Percentiles rank a stretch among this genome's conserved stretches.
These are phyloP conservation scores for Lithobates sylvaticus DNA, from an alignment of 2,797 vertebrate genomes.

Conservation along the genomic window DNA sequence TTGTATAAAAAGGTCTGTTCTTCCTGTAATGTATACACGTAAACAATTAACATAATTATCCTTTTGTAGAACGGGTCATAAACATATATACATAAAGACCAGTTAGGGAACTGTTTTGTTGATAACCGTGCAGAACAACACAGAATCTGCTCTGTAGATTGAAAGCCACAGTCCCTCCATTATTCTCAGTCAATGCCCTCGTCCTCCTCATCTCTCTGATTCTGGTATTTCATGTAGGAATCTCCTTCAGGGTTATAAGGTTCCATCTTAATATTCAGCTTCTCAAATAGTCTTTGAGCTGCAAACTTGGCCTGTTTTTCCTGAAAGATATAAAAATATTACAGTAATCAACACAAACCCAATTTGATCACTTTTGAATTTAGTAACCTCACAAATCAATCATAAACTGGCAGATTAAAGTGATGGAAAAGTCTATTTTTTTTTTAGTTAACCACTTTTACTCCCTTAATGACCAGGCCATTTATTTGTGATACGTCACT, in stretches of 20 bases:
- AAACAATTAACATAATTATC: too few species aligned
- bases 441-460: too few species aligned
- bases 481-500: too few species aligned
- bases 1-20: too few species aligned
- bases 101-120: neutral
- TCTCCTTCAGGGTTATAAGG: conserved; percentile 83
- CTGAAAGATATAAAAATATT: conserved; percentile 72
- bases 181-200: conserved; percentile 81
- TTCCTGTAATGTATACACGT: too few species aligned
- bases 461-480: too few species aligned
- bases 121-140: neutral
- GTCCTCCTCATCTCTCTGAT: conserved; percentile 84
- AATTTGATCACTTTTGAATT: neutral
- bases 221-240: conserved; percentile 82
- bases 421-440: too few species aligned
- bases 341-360: neutral
- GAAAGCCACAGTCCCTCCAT: conserved; percentile 53
- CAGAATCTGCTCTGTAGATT: neutral
- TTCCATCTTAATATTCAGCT: conserved; percentile 83
- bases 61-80: too few species aligned
- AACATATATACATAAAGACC: neutral
- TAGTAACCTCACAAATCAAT: neutral
- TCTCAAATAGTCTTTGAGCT: conserved; percentile 90
- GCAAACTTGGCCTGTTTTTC: conserved; percentile 90
- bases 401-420: neutral